These are phyloP conservation scores for Brachypodius melanocephalos DNA, from an alignment of 2,113 vertebrate species.

Conservation along the genomic window DNA sequence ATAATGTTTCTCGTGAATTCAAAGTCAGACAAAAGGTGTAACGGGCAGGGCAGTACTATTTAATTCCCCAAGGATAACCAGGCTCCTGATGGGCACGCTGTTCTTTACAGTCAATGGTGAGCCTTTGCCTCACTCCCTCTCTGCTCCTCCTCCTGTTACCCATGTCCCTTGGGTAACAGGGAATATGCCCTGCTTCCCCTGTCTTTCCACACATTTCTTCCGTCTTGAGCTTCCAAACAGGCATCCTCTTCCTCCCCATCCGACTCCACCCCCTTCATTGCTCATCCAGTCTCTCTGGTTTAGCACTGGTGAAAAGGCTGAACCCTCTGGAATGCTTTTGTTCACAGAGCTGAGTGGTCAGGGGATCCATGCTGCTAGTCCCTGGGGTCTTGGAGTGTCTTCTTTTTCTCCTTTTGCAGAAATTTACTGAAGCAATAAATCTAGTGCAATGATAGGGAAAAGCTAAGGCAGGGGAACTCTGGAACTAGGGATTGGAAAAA, in stretches of 20 bases:
- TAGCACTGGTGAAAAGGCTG: constrained; percentile 36
- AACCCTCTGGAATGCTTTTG: constrained; percentile 59
- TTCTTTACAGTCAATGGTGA: neutral
- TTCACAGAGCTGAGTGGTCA: constrained; percentile 37
- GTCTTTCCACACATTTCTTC: neutral
- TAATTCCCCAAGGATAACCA: neutral
- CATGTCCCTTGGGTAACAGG: neutral
- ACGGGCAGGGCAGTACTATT: neutral
- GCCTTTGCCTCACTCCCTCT: neutral
- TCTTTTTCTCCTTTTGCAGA: constrained; percentile 47
- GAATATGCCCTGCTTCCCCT: neutral
- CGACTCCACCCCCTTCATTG: neutral
- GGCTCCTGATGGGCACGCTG: neutral
- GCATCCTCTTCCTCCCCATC: neutral
- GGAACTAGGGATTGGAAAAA: constrained; percentile 12
- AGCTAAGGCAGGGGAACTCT: constrained; percentile 66
- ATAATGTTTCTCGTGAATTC: neutral
- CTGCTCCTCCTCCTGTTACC: neutral
- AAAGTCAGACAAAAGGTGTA: neutral
- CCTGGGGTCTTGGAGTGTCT: neutral
- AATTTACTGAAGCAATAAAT: constrained; percentile 73
- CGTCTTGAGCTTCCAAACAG: neutral
- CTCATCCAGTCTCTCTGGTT: constrained; percentile 17
- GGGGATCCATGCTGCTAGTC: constrained; percentile 46
- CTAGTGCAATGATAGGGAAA: constrained; percentile 65